phyloP scores from a whole-genome alignment of 92 coral and sea anemone species.

The Hydrozoanthus gracilis region DNA sequence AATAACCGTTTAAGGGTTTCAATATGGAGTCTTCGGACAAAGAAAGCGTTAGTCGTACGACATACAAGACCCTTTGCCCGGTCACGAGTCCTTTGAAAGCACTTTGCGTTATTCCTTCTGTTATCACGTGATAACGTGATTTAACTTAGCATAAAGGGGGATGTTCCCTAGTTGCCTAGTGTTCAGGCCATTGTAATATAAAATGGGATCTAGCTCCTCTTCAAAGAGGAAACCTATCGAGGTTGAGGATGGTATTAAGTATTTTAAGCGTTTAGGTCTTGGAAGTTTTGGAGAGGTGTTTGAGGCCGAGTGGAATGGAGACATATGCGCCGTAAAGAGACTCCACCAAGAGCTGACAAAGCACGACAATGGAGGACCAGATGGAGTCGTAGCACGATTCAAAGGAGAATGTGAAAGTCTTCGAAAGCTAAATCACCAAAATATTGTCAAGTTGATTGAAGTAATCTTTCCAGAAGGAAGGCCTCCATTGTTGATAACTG shows the following conservation, averaged over 20 bases:
- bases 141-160: neutral
- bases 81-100: no score
- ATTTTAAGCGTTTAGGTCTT: conserved; percentile 36
- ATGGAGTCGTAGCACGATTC: conserved; percentile 44
- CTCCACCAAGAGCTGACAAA: conserved; percentile 43
- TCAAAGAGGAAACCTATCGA: neutral
- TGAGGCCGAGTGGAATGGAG: conserved; percentile 61
- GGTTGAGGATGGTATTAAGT: conserved; percentile 16
- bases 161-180: neutral
- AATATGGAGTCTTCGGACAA: no score
- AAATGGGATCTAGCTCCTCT: conserved; percentile 8
- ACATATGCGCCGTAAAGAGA: conserved; percentile 50
- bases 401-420: conserved; percentile 55
- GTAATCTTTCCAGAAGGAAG: conserved; percentile 34
- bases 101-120: no score
- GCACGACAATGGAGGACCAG: conserved; percentile 38
- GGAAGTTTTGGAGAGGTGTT: conserved; percentile 63
- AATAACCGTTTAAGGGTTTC: no score
- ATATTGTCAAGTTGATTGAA: conserved; percentile 54
- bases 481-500: conserved; percentile 62
- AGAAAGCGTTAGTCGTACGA: no score
- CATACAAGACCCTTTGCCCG: no score
- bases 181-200: neutral
- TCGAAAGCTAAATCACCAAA: conserved; percentile 57
- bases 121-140: no score